Conservation (phyloP, 2,113 vertebrate genomes). For the Meleagris gallopavo region DNA sequence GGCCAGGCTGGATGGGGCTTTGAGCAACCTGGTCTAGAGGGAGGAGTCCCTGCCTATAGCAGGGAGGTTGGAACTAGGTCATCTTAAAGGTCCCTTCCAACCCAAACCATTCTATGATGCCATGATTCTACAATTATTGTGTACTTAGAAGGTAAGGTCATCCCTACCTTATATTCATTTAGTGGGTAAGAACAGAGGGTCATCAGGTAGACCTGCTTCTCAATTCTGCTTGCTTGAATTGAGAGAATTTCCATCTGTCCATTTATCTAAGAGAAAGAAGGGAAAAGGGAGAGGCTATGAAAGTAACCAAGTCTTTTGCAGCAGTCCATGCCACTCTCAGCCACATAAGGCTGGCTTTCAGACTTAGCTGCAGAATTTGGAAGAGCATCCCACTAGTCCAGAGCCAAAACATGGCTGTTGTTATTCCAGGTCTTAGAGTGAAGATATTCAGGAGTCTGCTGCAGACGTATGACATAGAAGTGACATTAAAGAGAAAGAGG, state of each 20-base stretch:
- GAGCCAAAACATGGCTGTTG: background rate
- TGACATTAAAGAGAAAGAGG: background rate
- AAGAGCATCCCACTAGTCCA: background rate
- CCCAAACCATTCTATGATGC: no score
- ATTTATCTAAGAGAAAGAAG: background rate
- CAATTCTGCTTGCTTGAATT: background rate
- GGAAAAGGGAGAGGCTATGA: background rate
- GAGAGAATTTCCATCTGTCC: background rate
- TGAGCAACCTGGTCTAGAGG: no score
- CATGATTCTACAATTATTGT: background rate
- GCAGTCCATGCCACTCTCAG: background rate
- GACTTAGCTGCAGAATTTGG: background rate
- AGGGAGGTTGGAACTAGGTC: no score
- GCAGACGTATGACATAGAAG: background rate
- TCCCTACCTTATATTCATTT: background rate
- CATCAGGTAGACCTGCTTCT: background rate
- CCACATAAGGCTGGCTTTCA: rapidly evolving
- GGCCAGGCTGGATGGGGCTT: no score
- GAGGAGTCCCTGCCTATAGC: no score
- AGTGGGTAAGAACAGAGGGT: background rate
- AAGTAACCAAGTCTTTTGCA: background rate
- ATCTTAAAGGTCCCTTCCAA: no score
- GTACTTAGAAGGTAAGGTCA: background rate
- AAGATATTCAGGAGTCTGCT: background rate
- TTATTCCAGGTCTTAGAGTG: background rate